Conservation (phyloP, 2,113 vertebrate species). For the Apteryx mantelli region DNA sequence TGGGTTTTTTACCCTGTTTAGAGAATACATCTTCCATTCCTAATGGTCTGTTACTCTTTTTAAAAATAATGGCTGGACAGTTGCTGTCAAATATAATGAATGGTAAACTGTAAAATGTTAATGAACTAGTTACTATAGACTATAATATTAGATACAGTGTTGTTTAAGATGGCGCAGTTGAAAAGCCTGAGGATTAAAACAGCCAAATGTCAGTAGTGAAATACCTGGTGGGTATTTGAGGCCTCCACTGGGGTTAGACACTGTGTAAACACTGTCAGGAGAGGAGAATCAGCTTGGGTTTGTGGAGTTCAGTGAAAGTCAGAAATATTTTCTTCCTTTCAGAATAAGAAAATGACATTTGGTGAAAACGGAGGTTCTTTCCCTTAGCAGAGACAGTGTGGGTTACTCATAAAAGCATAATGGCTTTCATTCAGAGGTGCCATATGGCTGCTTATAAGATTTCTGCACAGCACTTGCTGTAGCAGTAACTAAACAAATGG, state of each 20-base stretch:
- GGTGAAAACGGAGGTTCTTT: constrained; percentile 70
- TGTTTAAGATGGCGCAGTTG: neutral
- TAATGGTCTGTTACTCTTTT: constrained; percentile 2
- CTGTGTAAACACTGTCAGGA: constrained; percentile 46
- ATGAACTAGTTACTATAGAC: constrained; percentile 38
- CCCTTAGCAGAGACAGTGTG: constrained; percentile 66
- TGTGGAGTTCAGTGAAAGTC: constrained; percentile 57
- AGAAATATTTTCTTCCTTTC: constrained; percentile 66
- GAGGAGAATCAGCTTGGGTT: constrained; percentile 2
- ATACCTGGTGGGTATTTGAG: constrained; percentile 50
- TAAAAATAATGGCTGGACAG: constrained; percentile 33
- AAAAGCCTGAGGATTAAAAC: neutral
- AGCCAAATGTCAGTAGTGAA: constrained; percentile 59
- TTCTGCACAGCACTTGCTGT: constrained; percentile 74
- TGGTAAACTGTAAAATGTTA: constrained; percentile 49
- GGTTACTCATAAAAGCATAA: constrained; percentile 77
- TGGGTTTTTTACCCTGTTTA: constrained; percentile 36
- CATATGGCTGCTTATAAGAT: constrained; percentile 76
- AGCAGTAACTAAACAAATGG: constrained; percentile 79
- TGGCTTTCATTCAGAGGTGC: constrained; percentile 77
- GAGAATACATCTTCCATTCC: constrained; percentile 30
- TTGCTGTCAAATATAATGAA: constrained; percentile 30
- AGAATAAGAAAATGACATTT: constrained; percentile 69
- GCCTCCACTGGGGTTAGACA: constrained; percentile 39
- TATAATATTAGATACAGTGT: constrained; percentile 18